Evolutionary conservation across 2,113 vertebrate species (phyloP), one percentile per base, ranked within the genome.

Genomic region (Physeter macrocephalus): DNA sequence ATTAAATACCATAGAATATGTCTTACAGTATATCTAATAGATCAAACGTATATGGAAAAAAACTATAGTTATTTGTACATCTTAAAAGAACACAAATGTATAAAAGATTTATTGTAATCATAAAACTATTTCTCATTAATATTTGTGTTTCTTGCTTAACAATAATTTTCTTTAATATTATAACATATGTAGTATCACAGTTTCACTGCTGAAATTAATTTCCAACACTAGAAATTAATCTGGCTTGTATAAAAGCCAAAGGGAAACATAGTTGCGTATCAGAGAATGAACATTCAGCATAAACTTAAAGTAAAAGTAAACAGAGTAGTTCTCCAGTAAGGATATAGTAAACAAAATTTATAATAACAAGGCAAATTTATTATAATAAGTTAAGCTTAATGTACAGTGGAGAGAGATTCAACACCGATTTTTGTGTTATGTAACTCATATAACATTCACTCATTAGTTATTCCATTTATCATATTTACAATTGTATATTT

Each of bases 331-430:
- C 92, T 87, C 64, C 36, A 94, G 9, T 29, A 95, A 87, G 96
- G 94, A 66, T 92, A 54, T 94, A 98, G 96, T 83, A 97, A 85
- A 93, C 18, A 97, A 74, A 84, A 96, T 94, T 95, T 95, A 96
- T 93, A 96, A 88, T 15, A 93, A 92, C 81, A 86, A 93, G 74
- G 57, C 4, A 62, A 80, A 97, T 96, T 96, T 96, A 92, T 96
- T 97, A 77, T 27, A 95, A 96, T 57, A 84, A 95, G 97, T 96
- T 85, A 81, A 95, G 97, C 96, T 85, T 93, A 97, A 95, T 61
- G 89, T 21, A 57, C 78, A 81, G 49, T 54, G 92, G 80, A 93
- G 41, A 95, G 90, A 92, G 83, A 88, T 80, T 94, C 41, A 96
- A 95, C 80, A 67, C 34, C 17, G 97, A 94, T 88, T 98, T 97